Percentiles rank a stretch among this genome's conserved stretches.
Conservation (phyloP, 2,113 vertebrate genomes). For the Leucopsar rothschildi region DNA sequence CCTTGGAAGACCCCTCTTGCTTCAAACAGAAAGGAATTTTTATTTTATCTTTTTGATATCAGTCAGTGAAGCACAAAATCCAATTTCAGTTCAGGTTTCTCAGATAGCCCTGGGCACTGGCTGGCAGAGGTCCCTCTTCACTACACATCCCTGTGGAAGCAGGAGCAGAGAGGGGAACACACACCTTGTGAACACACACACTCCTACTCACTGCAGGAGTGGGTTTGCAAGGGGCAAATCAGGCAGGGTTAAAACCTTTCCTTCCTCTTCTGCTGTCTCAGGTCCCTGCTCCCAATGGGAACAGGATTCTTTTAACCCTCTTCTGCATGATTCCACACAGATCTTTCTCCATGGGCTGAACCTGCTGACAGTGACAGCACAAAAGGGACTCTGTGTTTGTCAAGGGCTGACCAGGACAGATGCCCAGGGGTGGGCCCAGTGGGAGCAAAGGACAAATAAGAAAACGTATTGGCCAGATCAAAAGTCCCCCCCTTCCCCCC, state of each 20-base stretch:
- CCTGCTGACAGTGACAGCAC: not conserved
- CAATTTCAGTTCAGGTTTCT: not conserved
- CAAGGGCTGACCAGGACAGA: not conserved
- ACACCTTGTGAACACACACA: not conserved
- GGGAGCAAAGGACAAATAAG: not conserved
- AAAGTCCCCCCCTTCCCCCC: not conserved
- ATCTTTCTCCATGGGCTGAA: not conserved
- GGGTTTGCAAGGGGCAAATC: not conserved
- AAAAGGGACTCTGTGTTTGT: not conserved
- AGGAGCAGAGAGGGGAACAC: not conserved
- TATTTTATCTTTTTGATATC: not conserved
- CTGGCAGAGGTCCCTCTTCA: not conserved
- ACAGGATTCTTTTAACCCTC: not conserved
- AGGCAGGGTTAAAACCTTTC: not conserved
- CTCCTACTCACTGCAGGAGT: not conserved
- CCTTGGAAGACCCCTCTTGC: not conserved
- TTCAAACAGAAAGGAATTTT: not conserved
- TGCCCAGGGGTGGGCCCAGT: accelerated
- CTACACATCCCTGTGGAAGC: not conserved
- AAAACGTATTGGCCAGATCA: not conserved
- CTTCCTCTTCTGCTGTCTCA: not conserved
- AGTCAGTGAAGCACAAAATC: conserved; percentile 23
- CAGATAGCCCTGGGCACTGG: not conserved
- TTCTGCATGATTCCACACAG: not conserved
- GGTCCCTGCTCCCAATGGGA: not conserved